These are phyloP conservation scores for Spodoptera littoralis DNA, from an alignment of 2,888 invertebrate species.

Conservation along the genomic window DNA sequence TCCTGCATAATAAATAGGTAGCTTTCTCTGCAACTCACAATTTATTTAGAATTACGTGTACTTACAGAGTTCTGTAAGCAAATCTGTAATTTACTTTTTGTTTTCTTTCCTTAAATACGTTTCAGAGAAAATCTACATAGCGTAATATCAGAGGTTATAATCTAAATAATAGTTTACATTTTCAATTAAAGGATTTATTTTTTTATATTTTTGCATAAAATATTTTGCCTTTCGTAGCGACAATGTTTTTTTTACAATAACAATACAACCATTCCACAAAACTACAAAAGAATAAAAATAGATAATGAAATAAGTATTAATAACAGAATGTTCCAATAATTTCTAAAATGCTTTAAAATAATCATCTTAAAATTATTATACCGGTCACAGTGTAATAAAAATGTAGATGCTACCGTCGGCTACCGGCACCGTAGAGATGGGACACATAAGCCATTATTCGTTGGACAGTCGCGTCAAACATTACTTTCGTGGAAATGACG, in stretches of 20 bases:
- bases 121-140: no score
- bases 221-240: no score
- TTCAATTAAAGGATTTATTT: no score
- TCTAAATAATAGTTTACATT: no score
- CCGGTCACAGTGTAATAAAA: slow-evolving; percentile 23
- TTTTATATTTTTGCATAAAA: no score
- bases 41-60: slow-evolving; percentile 28
- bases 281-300: no score
- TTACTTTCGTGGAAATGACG: slow-evolving; percentile 60
- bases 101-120: slow-evolving; percentile 1
- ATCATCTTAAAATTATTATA: slow-evolving; percentile 22
- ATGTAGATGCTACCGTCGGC: slow-evolving; percentile 28
- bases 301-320: no score
- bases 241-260: no score
- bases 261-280: no score
- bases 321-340: no score
- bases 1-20: slow-evolving; percentile 39
- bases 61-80: slow-evolving; percentile 14
- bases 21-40: slow-evolving; percentile 23
- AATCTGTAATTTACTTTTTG: slow-evolving; percentile 20
- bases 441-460: neutral
- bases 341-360: neutral
- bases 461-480: slow-evolving; percentile 43
- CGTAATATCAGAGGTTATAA: no score
- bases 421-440: slow-evolving; percentile 9